phyloP scores from a whole-genome alignment of 53 echinoderm and acorn worm genomes.

The Arbacia lixula region DNA sequence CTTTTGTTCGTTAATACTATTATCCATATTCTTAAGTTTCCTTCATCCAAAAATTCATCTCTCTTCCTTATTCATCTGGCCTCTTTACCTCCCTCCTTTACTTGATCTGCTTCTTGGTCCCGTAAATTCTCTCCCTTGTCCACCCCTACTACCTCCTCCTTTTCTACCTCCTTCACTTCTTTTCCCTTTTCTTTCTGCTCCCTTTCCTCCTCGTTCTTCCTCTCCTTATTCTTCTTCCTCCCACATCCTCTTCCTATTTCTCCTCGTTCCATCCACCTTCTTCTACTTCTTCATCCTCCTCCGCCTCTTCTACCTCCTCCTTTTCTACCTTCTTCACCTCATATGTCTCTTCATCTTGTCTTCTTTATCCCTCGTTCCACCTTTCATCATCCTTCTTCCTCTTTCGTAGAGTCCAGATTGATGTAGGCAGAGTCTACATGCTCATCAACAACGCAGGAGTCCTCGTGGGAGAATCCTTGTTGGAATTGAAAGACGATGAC shows the following conservation, averaged over 20 bases:
- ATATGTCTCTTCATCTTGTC: not conserved
- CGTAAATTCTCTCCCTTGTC: not conserved
- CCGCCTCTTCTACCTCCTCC: not conserved
- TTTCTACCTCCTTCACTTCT: too few species aligned
- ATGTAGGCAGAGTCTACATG: conserved; percentile 79
- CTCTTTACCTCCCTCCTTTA: too few species aligned
- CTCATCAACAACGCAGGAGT: conserved; percentile 95
- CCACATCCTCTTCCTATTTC: too few species aligned
- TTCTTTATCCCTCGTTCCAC: not conserved
- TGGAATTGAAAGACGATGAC: conserved; percentile 72
- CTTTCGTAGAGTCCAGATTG: conserved; percentile 36
- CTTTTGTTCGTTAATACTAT: too few species aligned
- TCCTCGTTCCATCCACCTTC: not conserved
- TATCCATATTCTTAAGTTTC: too few species aligned
- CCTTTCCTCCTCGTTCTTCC: too few species aligned
- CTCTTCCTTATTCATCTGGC: too few species aligned
- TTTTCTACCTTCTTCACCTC: not conserved
- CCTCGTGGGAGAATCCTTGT: conserved; percentile 73
- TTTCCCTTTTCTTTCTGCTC: too few species aligned
- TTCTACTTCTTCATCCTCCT: not conserved
- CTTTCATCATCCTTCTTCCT: not conserved
- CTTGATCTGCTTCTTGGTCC: not conserved
- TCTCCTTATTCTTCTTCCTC: too few species aligned
- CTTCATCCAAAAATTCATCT: too few species aligned
- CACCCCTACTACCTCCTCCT: not conserved